A percentile compares a stretch with the other conserved stretches of the same genome.
Evolutionary conservation across 35 echinoderm and acorn worm species (phyloP).

Genomic region (Apostichopus parvimensis): DNA sequence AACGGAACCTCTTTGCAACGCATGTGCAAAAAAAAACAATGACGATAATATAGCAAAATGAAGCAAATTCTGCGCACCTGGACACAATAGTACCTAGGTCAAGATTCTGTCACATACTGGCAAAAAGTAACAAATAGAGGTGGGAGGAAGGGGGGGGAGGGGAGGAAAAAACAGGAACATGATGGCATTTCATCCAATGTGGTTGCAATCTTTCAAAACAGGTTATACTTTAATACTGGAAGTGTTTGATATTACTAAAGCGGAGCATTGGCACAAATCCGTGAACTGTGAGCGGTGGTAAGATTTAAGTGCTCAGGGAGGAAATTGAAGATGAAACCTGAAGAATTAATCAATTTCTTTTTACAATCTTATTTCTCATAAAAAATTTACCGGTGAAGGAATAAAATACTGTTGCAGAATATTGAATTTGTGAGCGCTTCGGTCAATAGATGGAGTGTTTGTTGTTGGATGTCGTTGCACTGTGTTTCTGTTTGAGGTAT

Average conservation of each 20-base stretch:
- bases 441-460: neutral
- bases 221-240: neutral
- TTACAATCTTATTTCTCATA: neutral
- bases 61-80: no score
- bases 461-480: neutral
- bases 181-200: no score
- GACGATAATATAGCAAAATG: no score
- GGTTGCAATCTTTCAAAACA: no score
- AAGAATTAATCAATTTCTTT: constrained; percentile 1
- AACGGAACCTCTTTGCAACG: no score
- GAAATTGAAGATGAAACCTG: constrained; percentile 10
- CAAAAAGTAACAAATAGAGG: no score
- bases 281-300: neutral
- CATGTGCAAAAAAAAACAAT: no score
- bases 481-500: neutral
- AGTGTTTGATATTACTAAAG: neutral
- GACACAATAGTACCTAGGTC: no score
- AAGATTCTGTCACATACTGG: no score
- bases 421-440: neutral
- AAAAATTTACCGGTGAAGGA: neutral
- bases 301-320: neutral
- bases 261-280: neutral
- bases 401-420: constrained; percentile 11
- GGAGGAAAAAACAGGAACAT: no score
- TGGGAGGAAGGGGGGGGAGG: no score